A percentile compares a stretch with the other conserved stretches of the same genome.
Conservation (phyloP, 2,888 invertebrate genomes). For the Fragum fragum region DNA sequence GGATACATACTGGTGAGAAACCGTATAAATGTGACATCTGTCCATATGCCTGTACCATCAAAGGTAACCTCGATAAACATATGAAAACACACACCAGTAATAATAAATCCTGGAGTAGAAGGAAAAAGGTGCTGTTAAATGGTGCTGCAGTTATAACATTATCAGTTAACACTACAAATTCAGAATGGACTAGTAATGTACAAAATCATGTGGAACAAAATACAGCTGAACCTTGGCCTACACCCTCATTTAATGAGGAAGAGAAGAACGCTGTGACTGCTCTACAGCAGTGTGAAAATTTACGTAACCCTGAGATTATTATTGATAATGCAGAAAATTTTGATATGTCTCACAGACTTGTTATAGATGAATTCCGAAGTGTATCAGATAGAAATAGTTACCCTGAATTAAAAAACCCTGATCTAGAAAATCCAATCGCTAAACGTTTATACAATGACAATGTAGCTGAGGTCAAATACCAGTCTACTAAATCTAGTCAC, state of each 20-base stretch:
- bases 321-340: background rate
- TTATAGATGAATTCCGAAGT: background rate
- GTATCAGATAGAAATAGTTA: background rate
- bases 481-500: background rate
- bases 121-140: background rate
- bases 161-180: background rate
- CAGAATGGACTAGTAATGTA: background rate
- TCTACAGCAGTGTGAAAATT: conserved; percentile 46
- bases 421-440: background rate
- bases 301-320: conserved; percentile 24
- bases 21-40: conserved; percentile 57
- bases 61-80: conserved; percentile 64
- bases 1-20: conserved; percentile 61
- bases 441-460: background rate
- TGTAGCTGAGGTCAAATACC: background rate
- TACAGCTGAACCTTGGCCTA: conserved; percentile 20
- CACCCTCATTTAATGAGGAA: conserved; percentile 33
- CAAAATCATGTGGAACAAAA: background rate
- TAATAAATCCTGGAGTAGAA: background rate
- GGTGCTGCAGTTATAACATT: background rate
- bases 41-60: conserved; percentile 57
- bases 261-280: conserved; percentile 51
- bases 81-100: conserved; percentile 45
- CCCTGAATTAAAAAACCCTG: background rate
- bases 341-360: background rate